Conservation (phyloP, 2,113 vertebrate genomes). For the Herpailurus yagouaroundi region DNA sequence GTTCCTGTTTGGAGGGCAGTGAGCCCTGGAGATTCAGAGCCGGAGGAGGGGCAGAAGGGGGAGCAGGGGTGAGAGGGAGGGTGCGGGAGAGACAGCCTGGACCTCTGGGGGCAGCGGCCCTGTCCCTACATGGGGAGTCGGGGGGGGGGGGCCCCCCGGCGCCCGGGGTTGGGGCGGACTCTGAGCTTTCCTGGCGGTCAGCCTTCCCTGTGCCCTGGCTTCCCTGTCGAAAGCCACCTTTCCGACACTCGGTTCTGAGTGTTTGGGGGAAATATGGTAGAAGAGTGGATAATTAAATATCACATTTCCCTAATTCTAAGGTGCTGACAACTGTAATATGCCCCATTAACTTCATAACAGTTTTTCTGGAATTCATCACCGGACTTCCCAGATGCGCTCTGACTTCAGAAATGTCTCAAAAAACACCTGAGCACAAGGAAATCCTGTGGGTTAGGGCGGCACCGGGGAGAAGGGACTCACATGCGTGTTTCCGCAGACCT, state of each 20-base stretch:
- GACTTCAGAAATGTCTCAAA: not conserved
- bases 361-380: not conserved
- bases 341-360: not conserved
- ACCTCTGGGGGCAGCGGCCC: not conserved
- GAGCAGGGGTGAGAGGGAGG: not conserved
- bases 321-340: not conserved
- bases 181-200: not conserved
- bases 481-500: not conserved
- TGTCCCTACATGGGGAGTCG: no score
- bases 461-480: no score
- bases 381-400: not conserved
- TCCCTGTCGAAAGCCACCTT: rapidly evolving
- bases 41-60: rapidly evolving
- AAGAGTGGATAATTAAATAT: not conserved
- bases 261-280: not conserved
- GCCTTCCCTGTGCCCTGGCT: not conserved
- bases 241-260: not conserved
- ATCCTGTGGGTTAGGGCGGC: no score
- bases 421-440: rapidly evolving
- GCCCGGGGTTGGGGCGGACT: not conserved
- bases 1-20: rapidly evolving
- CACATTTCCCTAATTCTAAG: not conserved
- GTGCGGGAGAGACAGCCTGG: rapidly evolving
- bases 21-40: rapidly evolving
- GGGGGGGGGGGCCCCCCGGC: not conserved